phyloP scores from a whole-genome alignment of 2,113 vertebrate species.

The Colius striatus region DNA sequence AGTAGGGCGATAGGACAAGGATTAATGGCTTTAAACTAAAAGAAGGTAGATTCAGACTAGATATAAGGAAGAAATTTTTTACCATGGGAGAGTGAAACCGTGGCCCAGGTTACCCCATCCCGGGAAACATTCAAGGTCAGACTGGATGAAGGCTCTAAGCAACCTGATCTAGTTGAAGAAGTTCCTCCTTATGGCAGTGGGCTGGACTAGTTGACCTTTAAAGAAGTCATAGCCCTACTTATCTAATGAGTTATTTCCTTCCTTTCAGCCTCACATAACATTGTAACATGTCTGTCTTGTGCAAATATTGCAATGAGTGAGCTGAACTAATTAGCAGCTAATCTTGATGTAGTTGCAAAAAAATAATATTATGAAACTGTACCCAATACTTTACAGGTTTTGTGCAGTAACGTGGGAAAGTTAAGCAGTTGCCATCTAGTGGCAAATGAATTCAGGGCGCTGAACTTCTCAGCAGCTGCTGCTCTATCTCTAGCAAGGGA shows the following conservation, averaged over 20 bases:
- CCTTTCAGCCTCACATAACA: not conserved
- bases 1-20: not conserved
- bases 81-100: not conserved
- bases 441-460: not conserved
- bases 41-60: not conserved
- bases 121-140: not conserved
- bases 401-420: not conserved
- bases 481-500: not conserved
- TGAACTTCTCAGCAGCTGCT: not conserved
- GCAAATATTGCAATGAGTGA: not conserved
- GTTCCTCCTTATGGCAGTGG: not conserved
- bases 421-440: conserved; percentile 77
- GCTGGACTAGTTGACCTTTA: not conserved
- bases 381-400: not conserved
- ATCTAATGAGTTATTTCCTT: not conserved
- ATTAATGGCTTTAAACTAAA: not conserved
- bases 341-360: not conserved
- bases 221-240: not conserved
- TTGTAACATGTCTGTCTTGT: not conserved
- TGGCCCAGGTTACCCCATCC: not conserved
- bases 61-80: not conserved
- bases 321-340: not conserved
- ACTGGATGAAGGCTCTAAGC: not conserved
- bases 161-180: not conserved
- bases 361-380: not conserved